Conservation (phyloP, 2,888 invertebrate genomes). For the Eupithecia insigniata region DNA sequence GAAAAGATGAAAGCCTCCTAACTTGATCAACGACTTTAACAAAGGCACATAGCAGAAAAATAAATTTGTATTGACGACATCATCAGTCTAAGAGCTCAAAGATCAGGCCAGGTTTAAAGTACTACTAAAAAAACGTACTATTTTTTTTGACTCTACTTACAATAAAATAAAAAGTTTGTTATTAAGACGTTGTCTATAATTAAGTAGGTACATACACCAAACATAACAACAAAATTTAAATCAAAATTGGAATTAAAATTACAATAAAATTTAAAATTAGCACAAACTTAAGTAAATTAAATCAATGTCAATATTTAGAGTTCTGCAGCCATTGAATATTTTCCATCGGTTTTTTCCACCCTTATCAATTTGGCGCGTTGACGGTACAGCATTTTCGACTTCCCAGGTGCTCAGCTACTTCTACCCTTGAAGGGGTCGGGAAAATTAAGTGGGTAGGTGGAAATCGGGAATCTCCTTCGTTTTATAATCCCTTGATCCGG, state of each 20-base stretch:
- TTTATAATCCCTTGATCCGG: conserved; percentile 37
- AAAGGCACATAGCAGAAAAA: background rate
- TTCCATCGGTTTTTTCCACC: too few species aligned
- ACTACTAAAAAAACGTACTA: too few species aligned
- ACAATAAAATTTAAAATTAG: too few species aligned
- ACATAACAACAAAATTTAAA: too few species aligned
- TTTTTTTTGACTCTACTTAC: background rate
- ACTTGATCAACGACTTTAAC: background rate
- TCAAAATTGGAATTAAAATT: too few species aligned
- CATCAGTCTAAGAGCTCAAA: background rate
- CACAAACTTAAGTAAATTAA: too few species aligned
- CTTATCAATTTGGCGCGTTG: background rate
- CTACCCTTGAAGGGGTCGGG: conserved; percentile 23
- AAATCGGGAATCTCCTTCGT: conserved; percentile 32
- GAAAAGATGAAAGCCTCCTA: background rate
- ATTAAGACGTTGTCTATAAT: too few species aligned
- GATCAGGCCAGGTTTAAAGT: background rate
- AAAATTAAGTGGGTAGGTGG: conserved; percentile 43
- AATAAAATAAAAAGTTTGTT: too few species aligned
- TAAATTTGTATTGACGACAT: background rate
- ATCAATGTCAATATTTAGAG: too few species aligned
- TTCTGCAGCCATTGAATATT: too few species aligned
- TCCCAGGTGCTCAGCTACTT: conserved; percentile 1
- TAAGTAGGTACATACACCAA: too few species aligned
- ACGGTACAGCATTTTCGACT: background rate